Evolutionary conservation across 1,140 invertebrate genomes (phyloP), one percentile per base, ranked within the genome.

Genomic region (Drosophila melanica): DNA sequence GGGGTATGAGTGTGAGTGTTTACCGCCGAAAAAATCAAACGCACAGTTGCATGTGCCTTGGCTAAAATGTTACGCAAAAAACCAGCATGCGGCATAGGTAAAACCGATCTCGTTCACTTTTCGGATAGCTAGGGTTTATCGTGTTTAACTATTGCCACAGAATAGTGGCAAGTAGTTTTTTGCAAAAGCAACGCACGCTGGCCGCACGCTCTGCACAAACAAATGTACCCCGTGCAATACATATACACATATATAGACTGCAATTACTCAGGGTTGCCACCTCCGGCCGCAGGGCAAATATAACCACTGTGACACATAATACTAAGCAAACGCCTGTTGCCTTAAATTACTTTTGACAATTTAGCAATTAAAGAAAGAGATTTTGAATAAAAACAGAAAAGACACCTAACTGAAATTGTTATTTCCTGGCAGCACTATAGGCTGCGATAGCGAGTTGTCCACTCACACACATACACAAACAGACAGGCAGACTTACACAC

Each of bases 1-100:
- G 69, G 75, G 72, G 82, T 86, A 89, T 75, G 84, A 89, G 84
- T 84, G 84, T 89, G 84, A 87, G 84, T 89, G 84, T 87, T 87
- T 87, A 87, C 84, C 84, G 84, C 84, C 84, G 84, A 87, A 87
- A 87, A 69, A 89, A 84, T 87, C 84, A 84, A 89, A 86, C 82
- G 82, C 82, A 86, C 82, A 87, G 82, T 86, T 86, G 82, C 82
- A 86, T 86, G 84, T 89, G 82, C 79, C 76, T 70, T 63, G 53
- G 63, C 59, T 55, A 45, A 79, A 73, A 67, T 79, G 84, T 86
- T 86, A 86, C 82, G 82, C 82, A 86, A 86, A 77, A 71, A 87
- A 78, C 54, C 64, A 41, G 50, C 70, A 68, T 73, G 54, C 47
- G 48, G 45, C 27, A 42, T 48, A 20, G 11, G 48, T 11, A 16